Conservation (phyloP, 2,113 vertebrate species). For the Phrynosoma platyrhinos region DNA sequence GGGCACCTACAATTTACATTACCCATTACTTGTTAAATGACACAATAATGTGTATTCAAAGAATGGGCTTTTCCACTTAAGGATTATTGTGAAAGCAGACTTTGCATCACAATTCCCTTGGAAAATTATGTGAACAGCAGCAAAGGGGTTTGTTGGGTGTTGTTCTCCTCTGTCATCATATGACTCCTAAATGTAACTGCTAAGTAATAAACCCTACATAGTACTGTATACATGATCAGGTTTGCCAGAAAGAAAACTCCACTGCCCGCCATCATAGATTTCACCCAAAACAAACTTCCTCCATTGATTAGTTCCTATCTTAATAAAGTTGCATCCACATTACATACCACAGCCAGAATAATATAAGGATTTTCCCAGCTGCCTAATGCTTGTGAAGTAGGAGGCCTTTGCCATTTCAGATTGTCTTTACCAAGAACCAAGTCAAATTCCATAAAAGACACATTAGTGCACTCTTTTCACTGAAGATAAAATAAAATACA, state of each 20-base stretch:
- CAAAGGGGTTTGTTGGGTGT: neutral
- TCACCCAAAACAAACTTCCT: rapidly evolving
- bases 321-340: neutral
- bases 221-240: neutral
- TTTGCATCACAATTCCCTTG: slow-evolving; percentile 56
- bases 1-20: slow-evolving; percentile 62
- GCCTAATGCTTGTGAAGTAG: no score
- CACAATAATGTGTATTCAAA: slow-evolving; percentile 49
- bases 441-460: neutral
- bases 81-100: slow-evolving; percentile 43
- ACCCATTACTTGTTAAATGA: slow-evolving; percentile 43
- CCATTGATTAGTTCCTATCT: neutral
- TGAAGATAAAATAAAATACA: neutral
- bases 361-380: neutral
- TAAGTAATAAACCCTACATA: neutral
- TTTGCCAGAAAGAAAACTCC: neutral
- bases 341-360: neutral
- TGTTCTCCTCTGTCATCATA: neutral
- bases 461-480: no score
- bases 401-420: neutral
- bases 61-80: slow-evolving; percentile 11
- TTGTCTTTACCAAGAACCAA: no score
- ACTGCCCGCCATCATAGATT: neutral
- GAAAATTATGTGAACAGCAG: slow-evolving; percentile 9
- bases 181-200: neutral